Base-by-base conservation (phyloP, 2,888 invertebrate species). In the Diarsia dahlii region DNA sequence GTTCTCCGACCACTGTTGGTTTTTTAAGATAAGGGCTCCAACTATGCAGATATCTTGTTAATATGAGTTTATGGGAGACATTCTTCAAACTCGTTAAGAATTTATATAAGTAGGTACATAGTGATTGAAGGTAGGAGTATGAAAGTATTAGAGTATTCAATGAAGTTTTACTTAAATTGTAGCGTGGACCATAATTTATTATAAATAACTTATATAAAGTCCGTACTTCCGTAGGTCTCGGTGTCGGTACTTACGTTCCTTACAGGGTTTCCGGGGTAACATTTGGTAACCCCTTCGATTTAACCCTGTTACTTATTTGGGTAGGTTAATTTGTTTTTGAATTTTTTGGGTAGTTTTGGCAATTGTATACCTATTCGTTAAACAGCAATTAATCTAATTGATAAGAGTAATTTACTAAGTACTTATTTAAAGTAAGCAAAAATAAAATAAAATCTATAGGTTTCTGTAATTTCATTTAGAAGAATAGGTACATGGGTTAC, bases 1-100 rank as follows among this genome's bases (percentile, higher is more conserved):
- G 34, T 15, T 62, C 5, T 63, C 50, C 9, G 18, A 65, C 48
- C 34, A 46, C 18, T 56, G 68, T 68, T 83, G 5, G 34, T 67
- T 65, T 60, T 65, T 58, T 13, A 56, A 48, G 80, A 73, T 73
- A 79, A 71, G 64, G 78, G 60, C 56, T 28, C 34, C 23, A 54
- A 39, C 28, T 54, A 65, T 45, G 65, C n/a, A 69, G 58, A 65
- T 58, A 69, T 48, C 60, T 81, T 67, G 56, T 71, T 71, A 69
- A 60, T 68, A 58, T 62, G 23, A 46, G 50, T 39, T 76, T 48
- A 50, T 18, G n/a, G 20, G 18, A 73, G 45, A 39, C 15, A 46
- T 28, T 66, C 3, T 56, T 15, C 10, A 13, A 34, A 72, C 10
- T 50, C n/a, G 28, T 56, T 75, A n/a, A 18, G 8, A 10, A n/a